Evolutionary conservation across 2,888 invertebrate species (phyloP).

Genomic region (Lampropteryx suffumata): DNA sequence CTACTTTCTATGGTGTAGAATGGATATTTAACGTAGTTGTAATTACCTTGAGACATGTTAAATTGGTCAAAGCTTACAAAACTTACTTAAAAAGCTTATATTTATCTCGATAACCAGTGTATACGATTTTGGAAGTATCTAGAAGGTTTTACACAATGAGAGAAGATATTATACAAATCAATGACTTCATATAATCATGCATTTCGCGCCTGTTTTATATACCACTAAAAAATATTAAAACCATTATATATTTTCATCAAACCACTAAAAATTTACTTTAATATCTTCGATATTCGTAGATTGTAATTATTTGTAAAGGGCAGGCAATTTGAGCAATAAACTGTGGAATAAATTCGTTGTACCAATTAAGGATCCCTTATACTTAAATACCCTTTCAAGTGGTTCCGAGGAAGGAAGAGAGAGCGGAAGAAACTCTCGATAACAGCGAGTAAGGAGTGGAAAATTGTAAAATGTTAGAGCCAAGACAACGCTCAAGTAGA

Average conservation of each 20-base stretch:
- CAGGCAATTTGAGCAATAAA: constrained; percentile 49
- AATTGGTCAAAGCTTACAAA: no score
- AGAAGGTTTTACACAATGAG: no score
- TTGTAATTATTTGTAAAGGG: constrained; percentile 39
- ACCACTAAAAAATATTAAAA: neutral
- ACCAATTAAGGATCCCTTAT: constrained; percentile 76
- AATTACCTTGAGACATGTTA: no score
- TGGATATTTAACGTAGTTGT: no score
- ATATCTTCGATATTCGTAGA: no score
- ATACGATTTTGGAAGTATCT: no score
- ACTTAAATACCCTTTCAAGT: constrained; percentile 75
- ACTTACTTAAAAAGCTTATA: no score
- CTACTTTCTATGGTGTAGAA: no score
- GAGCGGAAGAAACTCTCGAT: constrained; percentile 75
- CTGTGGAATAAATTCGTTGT: constrained; percentile 67
- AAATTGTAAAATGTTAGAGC: constrained; percentile 71
- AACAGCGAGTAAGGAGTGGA: constrained; percentile 70
- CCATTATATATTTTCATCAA: neutral
- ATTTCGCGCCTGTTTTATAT: neutral
- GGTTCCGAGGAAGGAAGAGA: constrained; percentile 71
- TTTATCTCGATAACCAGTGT: no score
- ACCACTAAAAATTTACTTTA: neutral
- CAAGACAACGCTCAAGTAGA: constrained; percentile 54
- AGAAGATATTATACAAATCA: no score
- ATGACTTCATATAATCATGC: no score